Percentiles rank a stretch among this genome's conserved stretches.
Evolutionary conservation across 2,888 invertebrate genomes (phyloP).

Genomic region (Stenodema calcarata): DNA sequence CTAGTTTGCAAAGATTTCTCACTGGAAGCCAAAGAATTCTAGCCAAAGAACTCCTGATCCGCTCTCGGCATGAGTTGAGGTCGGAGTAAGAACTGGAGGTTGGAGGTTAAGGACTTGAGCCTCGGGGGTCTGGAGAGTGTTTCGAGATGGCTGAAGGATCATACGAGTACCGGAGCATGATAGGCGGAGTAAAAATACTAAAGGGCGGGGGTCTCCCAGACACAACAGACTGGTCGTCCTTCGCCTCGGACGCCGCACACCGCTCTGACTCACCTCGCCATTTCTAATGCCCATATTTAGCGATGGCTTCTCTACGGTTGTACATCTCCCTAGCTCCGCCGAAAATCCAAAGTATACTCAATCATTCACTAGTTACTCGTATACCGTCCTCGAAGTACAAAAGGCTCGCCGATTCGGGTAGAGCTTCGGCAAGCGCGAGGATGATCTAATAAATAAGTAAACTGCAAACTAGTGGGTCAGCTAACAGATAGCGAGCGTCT

Average conservation of each 20-base stretch:
- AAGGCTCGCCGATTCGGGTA: too few species aligned
- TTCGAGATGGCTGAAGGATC: too few species aligned
- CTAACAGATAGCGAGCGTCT: too few species aligned
- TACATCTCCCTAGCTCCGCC: neutral
- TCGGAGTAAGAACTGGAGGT: neutral
- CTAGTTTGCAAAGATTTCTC: too few species aligned
- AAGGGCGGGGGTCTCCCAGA: conserved; percentile 17
- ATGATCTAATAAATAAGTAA: too few species aligned
- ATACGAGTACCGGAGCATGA: neutral
- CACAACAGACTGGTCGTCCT: conserved; percentile 43
- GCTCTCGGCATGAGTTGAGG: neutral
- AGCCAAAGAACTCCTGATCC: neutral
- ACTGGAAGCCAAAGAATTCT: too few species aligned
- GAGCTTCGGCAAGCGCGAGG: too few species aligned
- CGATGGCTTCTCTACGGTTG: neutral
- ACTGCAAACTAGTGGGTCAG: too few species aligned
- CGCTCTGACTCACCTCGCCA: conserved; percentile 41
- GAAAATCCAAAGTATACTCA: neutral
- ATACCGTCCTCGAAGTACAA: too few species aligned
- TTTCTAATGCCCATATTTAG: conserved; percentile 47
- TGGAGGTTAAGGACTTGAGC: too few species aligned
- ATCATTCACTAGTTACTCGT: too few species aligned
- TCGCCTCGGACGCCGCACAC: conserved; percentile 20
- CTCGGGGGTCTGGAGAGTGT: too few species aligned
- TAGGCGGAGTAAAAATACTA: neutral